Percentiles rank a stretch among this genome's conserved stretches.
Evolutionary conservation across 2,888 invertebrate genomes (phyloP).

Genomic region (Patella caerulea): DNA sequence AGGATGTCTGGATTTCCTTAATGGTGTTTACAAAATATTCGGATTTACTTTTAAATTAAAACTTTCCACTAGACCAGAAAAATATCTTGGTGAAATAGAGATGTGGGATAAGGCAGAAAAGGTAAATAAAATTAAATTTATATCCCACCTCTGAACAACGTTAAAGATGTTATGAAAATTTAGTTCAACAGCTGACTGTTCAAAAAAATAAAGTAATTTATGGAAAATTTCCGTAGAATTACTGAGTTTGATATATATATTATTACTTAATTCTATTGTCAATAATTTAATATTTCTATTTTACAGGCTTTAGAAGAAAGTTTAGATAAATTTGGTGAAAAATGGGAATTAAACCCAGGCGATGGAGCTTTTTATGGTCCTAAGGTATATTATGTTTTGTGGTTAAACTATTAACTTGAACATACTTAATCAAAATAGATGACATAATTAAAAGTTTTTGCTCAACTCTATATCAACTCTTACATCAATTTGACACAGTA

Average conservation of each 20-base stretch:
- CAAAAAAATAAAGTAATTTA: no score
- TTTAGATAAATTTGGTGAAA: constrained; percentile 86
- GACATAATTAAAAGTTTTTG: no score
- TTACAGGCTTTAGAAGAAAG: constrained; percentile 85
- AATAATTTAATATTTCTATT: constrained; percentile 15
- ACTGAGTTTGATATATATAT: no score
- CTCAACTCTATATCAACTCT: no score
- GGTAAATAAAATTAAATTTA: constrained; percentile 43
- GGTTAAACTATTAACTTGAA: no score
- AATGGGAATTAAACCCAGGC: constrained; percentile 93
- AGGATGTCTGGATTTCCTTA: constrained; percentile 85
- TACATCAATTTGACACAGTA: no score
- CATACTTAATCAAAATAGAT: no score
- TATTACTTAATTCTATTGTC: no score
- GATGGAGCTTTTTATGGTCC: constrained; percentile 99
- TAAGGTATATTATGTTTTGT: constrained; percentile 74
- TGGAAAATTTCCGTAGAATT: no score
- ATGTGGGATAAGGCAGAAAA: constrained; percentile 88
- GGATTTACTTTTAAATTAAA: constrained; percentile 95
- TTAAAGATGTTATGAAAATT: no score
- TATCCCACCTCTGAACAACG: not conserved
- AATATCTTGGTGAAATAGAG: constrained; percentile 88
- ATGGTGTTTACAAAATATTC: constrained; percentile 88
- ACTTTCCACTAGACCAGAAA: constrained; percentile 94
- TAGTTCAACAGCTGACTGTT: no score